Base-by-base conservation (phyloP, 2,797 vertebrate species). In the Neopelma chrysocephalum region DNA sequence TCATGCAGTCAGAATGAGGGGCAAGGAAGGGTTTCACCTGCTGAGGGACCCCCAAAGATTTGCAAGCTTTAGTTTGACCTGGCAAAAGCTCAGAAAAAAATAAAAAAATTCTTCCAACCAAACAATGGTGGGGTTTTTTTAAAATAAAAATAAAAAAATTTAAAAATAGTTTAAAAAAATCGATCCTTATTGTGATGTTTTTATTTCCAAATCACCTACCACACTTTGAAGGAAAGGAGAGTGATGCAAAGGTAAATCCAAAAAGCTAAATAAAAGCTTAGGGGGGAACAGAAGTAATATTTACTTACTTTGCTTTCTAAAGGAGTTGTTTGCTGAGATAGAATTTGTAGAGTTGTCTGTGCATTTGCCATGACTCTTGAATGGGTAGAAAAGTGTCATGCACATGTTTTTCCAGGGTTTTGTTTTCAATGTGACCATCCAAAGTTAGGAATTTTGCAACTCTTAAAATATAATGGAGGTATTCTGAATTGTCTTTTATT, bases 401-500 rank as follows among this genome's bases (percentile, higher is more conserved):
- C 13, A 36, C 9, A 3, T 31, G 29, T 76, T 86, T 86, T 66
- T 58, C 77, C 34, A 48, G 69, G 51, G 62, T 40, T 90, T 5
- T 81, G 27, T 48, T 76, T 90, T 84, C 82, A 21, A 7, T 47
- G 53, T 69, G 47, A 65, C 70, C 45, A 43, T 68, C 66, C 15
- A 53, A 81, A 84, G 34, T 40, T 25, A 50, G 34, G 57, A 71
- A 75, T 68, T 94, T 66, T 73, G 32, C 11, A 16, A 51, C 32
- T 66, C 31, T 34, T 69, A 45, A 70, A 78, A 89, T 45, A 79
- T 8, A 85, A 53, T 13, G 25, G 29, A 40, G 1, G 0, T 53
- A 22, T 65, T 83, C 36, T 31, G 54, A 69, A 93, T 62, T 76
- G 48, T 69, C 62, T 94, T 92, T 70, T 54, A 65, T 76, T 90